phyloP scores from a whole-genome alignment of 1,140 invertebrate species.

The Dendroctonus valens region DNA sequence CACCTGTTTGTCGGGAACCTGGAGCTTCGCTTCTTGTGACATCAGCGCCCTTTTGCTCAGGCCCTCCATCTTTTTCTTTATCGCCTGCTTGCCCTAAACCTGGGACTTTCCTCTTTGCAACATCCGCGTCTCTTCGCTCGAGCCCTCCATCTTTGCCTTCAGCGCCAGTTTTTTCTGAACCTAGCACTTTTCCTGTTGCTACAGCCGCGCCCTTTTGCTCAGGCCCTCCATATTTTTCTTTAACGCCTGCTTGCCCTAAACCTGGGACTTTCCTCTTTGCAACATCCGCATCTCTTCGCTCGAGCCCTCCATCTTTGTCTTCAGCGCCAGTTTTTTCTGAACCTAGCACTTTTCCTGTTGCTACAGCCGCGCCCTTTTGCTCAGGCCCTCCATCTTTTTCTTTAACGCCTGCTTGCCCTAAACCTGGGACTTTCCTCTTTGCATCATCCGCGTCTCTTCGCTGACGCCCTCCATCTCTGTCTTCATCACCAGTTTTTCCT shows the following conservation, averaged over 20 bases:
- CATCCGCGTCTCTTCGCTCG: too few relatives aligned
- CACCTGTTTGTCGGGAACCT: background rate
- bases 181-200: background rate
- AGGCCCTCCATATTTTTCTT: background rate
- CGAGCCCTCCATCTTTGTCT: constrained; percentile 1
- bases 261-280: constrained; percentile 1
- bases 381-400: background rate
- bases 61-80: background rate
- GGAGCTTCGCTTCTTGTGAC: background rate
- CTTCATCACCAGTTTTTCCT: constrained; percentile 1
- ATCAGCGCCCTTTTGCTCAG: background rate
- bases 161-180: too few relatives aligned
- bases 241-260: background rate
- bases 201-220: background rate
- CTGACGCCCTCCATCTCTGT: background rate
- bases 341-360: background rate
- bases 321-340: constrained; percentile 1
- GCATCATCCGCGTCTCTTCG: too few relatives aligned
- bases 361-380: background rate
- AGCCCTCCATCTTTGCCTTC: constrained; percentile 1
- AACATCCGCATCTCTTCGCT: too few relatives aligned
- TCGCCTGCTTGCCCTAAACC: background rate
- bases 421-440: background rate
- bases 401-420: background rate
- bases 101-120: background rate